Percentiles rank a stretch among this genome's conserved stretches.
Conservation (phyloP, 2,113 vertebrate genomes). For the Syrmaticus mikado region DNA sequence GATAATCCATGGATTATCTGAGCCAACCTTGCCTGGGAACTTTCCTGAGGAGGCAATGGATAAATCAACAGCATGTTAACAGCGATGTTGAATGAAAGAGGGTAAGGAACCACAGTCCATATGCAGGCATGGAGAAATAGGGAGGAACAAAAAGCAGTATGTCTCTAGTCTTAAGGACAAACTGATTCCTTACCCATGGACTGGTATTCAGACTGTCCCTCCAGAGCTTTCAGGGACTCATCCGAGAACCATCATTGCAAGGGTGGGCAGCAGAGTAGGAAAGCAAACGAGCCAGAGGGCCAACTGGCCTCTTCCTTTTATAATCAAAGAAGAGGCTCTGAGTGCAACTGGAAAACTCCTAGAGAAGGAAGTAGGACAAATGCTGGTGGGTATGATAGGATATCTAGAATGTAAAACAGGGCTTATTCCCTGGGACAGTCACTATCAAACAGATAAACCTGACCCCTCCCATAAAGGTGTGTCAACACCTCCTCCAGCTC, state of each 20-base stretch:
- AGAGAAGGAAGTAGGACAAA: neutral
- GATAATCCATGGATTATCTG: neutral
- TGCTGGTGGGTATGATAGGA: neutral
- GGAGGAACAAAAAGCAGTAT: neutral
- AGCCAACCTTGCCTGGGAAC: rapidly evolving
- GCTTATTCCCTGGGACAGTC: slow-evolving; percentile 54
- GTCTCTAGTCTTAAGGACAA: neutral
- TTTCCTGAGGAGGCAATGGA: neutral
- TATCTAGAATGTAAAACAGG: neutral
- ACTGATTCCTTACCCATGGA: neutral
- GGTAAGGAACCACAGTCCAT: neutral
- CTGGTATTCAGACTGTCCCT: neutral
- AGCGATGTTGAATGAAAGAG: neutral
- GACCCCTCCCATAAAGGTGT: neutral
- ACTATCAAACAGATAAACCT: slow-evolving; percentile 39
- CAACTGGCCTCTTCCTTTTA: neutral
- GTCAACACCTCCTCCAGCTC: neutral
- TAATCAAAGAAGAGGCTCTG: neutral
- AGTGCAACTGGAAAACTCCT: neutral
- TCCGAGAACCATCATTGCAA: neutral
- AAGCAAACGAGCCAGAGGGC: neutral
- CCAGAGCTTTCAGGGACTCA: neutral
- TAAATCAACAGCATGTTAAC: neutral
- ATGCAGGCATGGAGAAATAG: neutral
- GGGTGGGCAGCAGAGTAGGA: neutral